Percentiles rank a stretch among this genome's conserved stretches.
Conservation (phyloP, 1,140 invertebrate genomes). For the Ceratoteleas bidentatus region DNA sequence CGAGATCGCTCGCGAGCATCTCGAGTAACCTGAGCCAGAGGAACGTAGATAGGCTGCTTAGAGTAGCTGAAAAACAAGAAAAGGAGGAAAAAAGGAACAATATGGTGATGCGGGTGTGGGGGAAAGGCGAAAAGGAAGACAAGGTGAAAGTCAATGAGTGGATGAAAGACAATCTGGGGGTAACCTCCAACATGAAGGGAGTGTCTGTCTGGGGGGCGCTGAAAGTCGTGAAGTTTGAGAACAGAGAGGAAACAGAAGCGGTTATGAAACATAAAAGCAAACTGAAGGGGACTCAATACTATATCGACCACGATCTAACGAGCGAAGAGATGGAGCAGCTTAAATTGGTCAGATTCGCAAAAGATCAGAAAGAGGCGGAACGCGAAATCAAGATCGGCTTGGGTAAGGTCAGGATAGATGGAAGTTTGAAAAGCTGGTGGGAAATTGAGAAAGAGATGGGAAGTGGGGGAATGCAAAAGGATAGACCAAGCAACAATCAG, state of each 20-base stretch:
- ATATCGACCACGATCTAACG: constrained; percentile 16
- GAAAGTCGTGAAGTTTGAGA: constrained; percentile 7
- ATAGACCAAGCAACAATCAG: neutral
- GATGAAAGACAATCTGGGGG: constrained; percentile 2
- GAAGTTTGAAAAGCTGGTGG: neutral
- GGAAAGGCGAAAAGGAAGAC: neutral
- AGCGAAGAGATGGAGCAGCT: neutral
- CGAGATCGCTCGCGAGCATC: neutral
- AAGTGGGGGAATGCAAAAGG: neutral
- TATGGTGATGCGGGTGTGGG: constrained; percentile 5
- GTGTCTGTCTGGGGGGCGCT: neutral
- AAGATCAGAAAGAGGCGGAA: neutral
- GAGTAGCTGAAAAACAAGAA: constrained; percentile 9
- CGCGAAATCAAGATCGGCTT: neutral
- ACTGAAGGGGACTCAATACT: constrained; percentile 5
- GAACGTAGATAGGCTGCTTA: neutral
- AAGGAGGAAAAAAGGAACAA: constrained; percentile 16
- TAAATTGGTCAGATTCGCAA: neutral
- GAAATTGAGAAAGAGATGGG: neutral
- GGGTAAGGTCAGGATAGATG: neutral
- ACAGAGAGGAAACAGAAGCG: constrained; percentile 9
- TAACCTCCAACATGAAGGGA: neutral
- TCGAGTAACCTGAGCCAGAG: neutral
- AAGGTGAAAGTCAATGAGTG: constrained; percentile 2
- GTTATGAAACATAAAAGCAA: constrained; percentile 11